phyloP scores from a whole-genome alignment of 1,140 invertebrate species.

The Drosophila punjabiensis region DNA sequence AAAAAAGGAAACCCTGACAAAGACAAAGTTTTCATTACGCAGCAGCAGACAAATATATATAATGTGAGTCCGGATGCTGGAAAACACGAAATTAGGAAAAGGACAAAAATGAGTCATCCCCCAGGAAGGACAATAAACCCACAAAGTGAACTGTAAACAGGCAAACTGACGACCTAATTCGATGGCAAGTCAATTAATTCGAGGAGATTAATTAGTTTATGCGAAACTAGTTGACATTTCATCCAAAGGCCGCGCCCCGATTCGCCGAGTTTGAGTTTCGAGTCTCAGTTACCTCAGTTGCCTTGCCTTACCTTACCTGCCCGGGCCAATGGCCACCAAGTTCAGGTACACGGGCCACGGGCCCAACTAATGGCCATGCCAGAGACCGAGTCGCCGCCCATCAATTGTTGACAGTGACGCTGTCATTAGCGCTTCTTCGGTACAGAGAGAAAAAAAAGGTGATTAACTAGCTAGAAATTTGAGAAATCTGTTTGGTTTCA shows the following conservation, averaged over 20 bases:
- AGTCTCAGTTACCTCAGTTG: slow-evolving; percentile 44
- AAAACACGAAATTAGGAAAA: slow-evolving; percentile 32
- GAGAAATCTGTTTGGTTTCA: not conserved
- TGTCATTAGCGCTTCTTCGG: slow-evolving; percentile 61
- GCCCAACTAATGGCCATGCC: slow-evolving; percentile 50
- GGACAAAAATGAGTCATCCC: slow-evolving; percentile 29
- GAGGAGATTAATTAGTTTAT: slow-evolving; percentile 79
- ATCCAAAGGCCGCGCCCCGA: slow-evolving; percentile 61
- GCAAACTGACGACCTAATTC: slow-evolving; percentile 76
- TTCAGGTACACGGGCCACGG: slow-evolving; percentile 63
- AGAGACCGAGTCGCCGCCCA: slow-evolving; percentile 31
- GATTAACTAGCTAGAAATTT: not conserved
- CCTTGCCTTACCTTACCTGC: not conserved
- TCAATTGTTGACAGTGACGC: slow-evolving; percentile 67
- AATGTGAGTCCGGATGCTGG: slow-evolving; percentile 60
- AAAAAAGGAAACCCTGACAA: slow-evolving; percentile 51
- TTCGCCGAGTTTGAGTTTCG: slow-evolving; percentile 36
- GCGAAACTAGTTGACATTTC: slow-evolving; percentile 73
- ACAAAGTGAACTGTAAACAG: slow-evolving; percentile 21
- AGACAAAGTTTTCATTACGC: slow-evolving; percentile 81
- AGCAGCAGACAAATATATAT: slow-evolving; percentile 58
- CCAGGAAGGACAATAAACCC: slow-evolving; percentile 44
- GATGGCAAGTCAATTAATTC: slow-evolving; percentile 79
- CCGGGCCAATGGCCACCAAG: slow-evolving; percentile 44
- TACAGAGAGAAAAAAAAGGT: not conserved